Conservation (phyloP, 2,888 invertebrate genomes). For the Bombylius major region DNA sequence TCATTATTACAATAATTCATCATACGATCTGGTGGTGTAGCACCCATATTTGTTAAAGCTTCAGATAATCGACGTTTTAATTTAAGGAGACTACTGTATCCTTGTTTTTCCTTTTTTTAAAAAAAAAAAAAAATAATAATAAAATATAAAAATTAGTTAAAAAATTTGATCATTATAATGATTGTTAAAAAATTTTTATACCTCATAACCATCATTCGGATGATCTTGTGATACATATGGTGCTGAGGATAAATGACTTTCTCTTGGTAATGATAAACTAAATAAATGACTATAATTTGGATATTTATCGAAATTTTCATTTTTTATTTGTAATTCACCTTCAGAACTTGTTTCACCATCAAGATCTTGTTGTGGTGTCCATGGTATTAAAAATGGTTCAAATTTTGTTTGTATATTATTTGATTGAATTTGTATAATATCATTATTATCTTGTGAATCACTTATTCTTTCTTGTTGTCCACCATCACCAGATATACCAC, state of each 20-base stretch:
- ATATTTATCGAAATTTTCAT: neutral
- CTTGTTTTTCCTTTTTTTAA: slow-evolving; percentile 33
- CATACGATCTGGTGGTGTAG: slow-evolving; percentile 9
- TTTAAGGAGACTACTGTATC: slow-evolving; percentile 57
- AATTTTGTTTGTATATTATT: neutral
- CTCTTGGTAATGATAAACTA: slow-evolving; percentile 62
- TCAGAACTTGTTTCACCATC: slow-evolving; percentile 38
- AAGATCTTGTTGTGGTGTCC: slow-evolving; percentile 83
- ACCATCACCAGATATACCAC: slow-evolving; percentile 68
- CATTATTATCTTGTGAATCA: slow-evolving; percentile 5
- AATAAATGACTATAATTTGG: slow-evolving; percentile 48
- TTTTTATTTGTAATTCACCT: slow-evolving; percentile 11
- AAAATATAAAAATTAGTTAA: neutral
- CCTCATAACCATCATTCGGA: neutral
- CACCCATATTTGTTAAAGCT: slow-evolving; percentile 27
- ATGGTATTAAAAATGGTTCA: slow-evolving; percentile 36
- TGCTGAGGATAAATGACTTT: slow-evolving; percentile 37
- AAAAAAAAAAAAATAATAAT: slow-evolving; percentile 2
- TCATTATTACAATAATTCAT: slow-evolving; percentile 28
- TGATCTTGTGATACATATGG: slow-evolving; percentile 12
- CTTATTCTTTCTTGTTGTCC: slow-evolving; percentile 37
- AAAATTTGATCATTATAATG: neutral
- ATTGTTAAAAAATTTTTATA: neutral
- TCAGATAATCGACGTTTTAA: slow-evolving; percentile 58
- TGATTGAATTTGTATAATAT: neutral